These are phyloP conservation scores for Drosophila kikkawai DNA, from an alignment of 1,140 invertebrate genomes.

Conservation along the genomic window DNA sequence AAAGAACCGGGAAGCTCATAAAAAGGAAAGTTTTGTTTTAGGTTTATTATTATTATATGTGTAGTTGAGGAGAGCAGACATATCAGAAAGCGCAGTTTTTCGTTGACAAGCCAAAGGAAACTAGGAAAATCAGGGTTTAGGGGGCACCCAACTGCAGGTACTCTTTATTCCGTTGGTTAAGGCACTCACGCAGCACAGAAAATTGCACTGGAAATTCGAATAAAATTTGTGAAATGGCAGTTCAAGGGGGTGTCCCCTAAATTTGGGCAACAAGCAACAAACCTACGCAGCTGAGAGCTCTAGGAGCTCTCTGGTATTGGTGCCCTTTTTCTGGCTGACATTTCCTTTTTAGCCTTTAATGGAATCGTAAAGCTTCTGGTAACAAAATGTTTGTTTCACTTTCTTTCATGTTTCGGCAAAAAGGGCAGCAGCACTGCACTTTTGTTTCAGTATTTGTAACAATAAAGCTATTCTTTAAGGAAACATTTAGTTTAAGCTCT, in stretches of 20 bases:
- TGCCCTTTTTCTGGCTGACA: slow-evolving; percentile 38
- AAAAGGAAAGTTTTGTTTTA: slow-evolving; percentile 44
- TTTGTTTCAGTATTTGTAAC: not conserved
- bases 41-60: slow-evolving; percentile 33
- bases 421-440: slow-evolving; percentile 1
- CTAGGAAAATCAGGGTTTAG: not conserved
- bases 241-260: not conserved
- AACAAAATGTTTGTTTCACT: slow-evolving; percentile 54
- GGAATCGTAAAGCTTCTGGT: slow-evolving; percentile 67
- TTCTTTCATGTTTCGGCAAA: slow-evolving; percentile 38
- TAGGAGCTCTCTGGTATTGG: slow-evolving; percentile 6
- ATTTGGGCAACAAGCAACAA: not conserved
- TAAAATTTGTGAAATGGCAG: slow-evolving; percentile 19
- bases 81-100: slow-evolving; percentile 25
- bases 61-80: slow-evolving; percentile 2
- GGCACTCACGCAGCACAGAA: not conserved
- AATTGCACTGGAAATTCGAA: slow-evolving; percentile 11
- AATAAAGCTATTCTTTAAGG: not conserved
- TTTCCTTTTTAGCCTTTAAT: slow-evolving; percentile 47
- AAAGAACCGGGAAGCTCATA: slow-evolving; percentile 14
- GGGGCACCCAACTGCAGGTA: not conserved
- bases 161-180: slow-evolving; percentile 5
- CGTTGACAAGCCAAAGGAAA: slow-evolving; percentile 26
- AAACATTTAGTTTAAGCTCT: not conserved
- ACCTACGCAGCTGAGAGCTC: not conserved